Base-by-base conservation (phyloP, 2,888 invertebrate species). In the Acholoe squamosa region DNA sequence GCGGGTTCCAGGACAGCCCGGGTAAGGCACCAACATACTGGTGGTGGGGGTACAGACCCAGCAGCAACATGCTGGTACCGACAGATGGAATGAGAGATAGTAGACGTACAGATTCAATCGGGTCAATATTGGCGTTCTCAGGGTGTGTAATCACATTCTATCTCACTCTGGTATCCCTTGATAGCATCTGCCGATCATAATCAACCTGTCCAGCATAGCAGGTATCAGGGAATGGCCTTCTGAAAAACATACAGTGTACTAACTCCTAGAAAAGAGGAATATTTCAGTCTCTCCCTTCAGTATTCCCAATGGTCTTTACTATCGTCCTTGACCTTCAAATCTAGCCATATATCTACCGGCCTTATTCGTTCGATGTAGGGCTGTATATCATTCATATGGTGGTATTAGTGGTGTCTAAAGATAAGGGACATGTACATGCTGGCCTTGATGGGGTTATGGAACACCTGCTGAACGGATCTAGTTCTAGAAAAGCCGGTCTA, bases 301-400 rank as follows among this genome's bases (percentile, higher is more conserved):
- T 80, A 80, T 80, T 43, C 80, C 80, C 80, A 80, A 19, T 80
- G 80, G 80, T 80, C 80, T 80, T 80, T 80, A 80, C 80, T 80
- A n/a, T 80, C 86, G 86, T 86, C 86, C 86, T 86, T 86, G 86
- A 86, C 86, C 86, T 86, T 86, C 86, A 86, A 86, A 86, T 25
- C 54, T 86, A 86, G 54, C 86, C 86, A 86, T 54, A 86, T 86
- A 33, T 54, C 86, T n/a, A 86, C 54, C 86, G 54, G 86, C 56
- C 86, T 19, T 54, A 84, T 84, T 34, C 84, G 22, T 34, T 28
- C 71, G 25, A 28, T 71, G 19, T 28, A 28, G 28, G 7, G 28
- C 28, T 71, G 0, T 71, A 71, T 71, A n/a, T 71, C 31, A 25
- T 28, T 5, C 25, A n/a, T 71, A 25, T 25, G 28, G 25, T 0